A percentile compares a stretch with the other conserved stretches of the same genome.
Conservation (phyloP, 2,797 vertebrate species). For the Oryzias sinensis region DNA sequence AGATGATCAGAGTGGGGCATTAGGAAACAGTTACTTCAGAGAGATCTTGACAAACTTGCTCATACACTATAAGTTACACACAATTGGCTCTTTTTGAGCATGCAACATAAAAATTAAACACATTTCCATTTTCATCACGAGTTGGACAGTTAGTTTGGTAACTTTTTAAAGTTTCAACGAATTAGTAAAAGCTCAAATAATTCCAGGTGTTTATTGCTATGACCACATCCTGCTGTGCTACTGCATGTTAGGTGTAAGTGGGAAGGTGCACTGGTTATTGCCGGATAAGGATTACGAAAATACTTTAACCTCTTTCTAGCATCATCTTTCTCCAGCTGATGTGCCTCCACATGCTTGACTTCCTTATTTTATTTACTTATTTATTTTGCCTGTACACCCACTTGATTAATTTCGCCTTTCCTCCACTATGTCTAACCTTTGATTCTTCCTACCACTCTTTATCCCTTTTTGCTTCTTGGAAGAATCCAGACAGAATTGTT, state of each 20-base stretch:
- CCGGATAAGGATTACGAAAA: conserved; percentile 46
- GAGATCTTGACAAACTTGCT: no score
- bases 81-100: conserved; percentile 73
- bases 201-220: conserved; percentile 78
- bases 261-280: conserved; percentile 41
- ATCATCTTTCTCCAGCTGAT: conserved; percentile 46
- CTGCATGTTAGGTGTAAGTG: conserved; percentile 39
- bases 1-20: no score
- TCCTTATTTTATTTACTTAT: conserved; percentile 32
- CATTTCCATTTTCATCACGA: conserved; percentile 67
- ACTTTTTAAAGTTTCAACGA: conserved; percentile 63
- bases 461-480: conserved; percentile 59
- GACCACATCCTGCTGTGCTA: conserved; percentile 43
- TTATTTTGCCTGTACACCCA: conserved; percentile 27
- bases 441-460: conserved; percentile 55
- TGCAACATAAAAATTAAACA: conserved; percentile 76
- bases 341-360: conserved; percentile 41
- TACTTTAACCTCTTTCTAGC: conserved; percentile 54
- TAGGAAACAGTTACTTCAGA: no score
- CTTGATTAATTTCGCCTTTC: conserved; percentile 59
- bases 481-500: conserved; percentile 65
- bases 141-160: conserved; percentile 75
- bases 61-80: conserved; percentile 55
- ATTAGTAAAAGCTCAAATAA: conserved; percentile 55
- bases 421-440: conserved; percentile 62